These are phyloP conservation scores for Wasmannia auropunctata DNA, from an alignment of 1,140 invertebrate species.

Conservation along the genomic window DNA sequence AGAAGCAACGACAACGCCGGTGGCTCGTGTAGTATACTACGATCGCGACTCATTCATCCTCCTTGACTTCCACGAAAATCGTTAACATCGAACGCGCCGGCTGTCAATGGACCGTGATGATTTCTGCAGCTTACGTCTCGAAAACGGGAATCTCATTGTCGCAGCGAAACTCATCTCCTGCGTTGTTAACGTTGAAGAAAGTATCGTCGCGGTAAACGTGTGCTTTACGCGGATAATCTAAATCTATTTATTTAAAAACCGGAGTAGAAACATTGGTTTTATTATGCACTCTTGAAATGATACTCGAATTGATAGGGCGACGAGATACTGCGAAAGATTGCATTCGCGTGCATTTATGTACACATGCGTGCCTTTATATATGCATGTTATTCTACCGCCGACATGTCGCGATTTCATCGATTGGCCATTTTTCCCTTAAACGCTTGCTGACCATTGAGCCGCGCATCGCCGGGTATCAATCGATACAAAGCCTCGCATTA, in stretches of 20 bases:
- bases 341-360: background rate
- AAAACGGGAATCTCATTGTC: background rate
- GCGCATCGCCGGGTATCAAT: conserved; percentile 8
- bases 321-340: background rate
- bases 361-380: background rate
- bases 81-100: background rate
- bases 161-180: background rate
- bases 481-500: background rate
- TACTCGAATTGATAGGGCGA: background rate
- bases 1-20: conserved; percentile 52
- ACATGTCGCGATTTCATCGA: conserved; percentile 38
- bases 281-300: background rate
- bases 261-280: background rate
- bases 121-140: background rate
- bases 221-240: background rate
- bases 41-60: conserved; percentile 45
- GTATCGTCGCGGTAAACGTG: background rate
- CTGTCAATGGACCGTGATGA: background rate
- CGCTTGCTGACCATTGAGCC: background rate
- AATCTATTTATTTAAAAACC: background rate
- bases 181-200: background rate
- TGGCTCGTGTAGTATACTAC: conserved; percentile 6
- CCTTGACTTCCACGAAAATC: conserved; percentile 58
- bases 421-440: conserved; percentile 25
- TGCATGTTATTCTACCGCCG: background rate